These are phyloP conservation scores for Zeus faber DNA, from an alignment of 2,113 vertebrate genomes.

Conservation along the genomic window DNA sequence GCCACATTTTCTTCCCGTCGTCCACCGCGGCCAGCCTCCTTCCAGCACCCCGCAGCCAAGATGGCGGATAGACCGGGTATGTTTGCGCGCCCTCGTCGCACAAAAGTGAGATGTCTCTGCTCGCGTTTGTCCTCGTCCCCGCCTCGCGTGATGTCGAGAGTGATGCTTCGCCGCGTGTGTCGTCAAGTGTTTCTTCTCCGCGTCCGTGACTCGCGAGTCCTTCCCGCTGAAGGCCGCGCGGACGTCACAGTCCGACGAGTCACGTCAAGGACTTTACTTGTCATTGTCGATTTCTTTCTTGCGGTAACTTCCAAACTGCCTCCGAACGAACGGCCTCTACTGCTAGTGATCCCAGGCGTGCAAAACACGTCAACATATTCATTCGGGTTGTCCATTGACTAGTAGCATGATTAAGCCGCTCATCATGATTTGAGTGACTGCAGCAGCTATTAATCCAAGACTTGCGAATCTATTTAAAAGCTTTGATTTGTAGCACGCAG, in stretches of 20 bases:
- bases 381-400: too few species aligned
- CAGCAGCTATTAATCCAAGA: too few species aligned
- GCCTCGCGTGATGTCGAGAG: too few species aligned
- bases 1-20: slow-evolving; percentile 53
- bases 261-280: slow-evolving; percentile 74
- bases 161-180: too few species aligned
- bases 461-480: too few species aligned
- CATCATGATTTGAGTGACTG: too few species aligned
- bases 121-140: neutral
- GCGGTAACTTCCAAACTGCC: neutral
- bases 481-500: too few species aligned
- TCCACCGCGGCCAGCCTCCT: slow-evolving; percentile 31
- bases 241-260: slow-evolving; percentile 28
- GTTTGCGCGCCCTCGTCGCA: slow-evolving; percentile 16
- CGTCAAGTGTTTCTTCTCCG: too few species aligned
- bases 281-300: slow-evolving; percentile 32
- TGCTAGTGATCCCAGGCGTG: too few species aligned
- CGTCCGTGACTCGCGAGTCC: neutral
- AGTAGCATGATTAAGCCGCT: too few species aligned
- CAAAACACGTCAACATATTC: neutral
- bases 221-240: slow-evolving; percentile 31
- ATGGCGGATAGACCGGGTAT: slow-evolving; percentile 80
- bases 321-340: too few species aligned
- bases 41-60: slow-evolving; percentile 59
- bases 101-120: neutral